Evolutionary conservation across 2,113 vertebrate genomes (phyloP).

Genomic region (Callaeas wilsoni): DNA sequence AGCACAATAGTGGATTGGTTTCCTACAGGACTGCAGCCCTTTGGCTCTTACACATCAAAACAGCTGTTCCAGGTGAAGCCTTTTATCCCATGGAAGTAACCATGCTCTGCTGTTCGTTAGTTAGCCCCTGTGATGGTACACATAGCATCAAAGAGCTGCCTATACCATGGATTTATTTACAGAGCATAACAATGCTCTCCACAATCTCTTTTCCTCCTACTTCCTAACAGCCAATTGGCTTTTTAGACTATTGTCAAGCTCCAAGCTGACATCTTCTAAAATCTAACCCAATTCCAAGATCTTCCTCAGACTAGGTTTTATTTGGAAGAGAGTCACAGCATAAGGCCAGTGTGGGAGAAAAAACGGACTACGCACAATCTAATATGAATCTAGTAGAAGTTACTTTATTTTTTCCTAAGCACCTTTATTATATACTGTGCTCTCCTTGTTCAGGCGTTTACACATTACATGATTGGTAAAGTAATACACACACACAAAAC

Average conservation of each 20-base stretch:
- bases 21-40: background rate
- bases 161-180: background rate
- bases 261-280: background rate
- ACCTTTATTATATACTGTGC: too few relatives aligned
- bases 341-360: too few relatives aligned
- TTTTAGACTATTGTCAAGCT: background rate
- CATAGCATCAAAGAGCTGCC: background rate
- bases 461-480: too few relatives aligned
- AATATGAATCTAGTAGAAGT: too few relatives aligned
- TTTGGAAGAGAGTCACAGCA: background rate
- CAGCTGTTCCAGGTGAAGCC: background rate
- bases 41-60: background rate
- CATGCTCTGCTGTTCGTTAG: background rate
- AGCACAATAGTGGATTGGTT: fast-evolving
- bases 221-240: background rate
- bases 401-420: too few relatives aligned
- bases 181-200: background rate
- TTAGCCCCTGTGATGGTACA: background rate
- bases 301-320: background rate
- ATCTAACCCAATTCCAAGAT: background rate
- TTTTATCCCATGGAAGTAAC: background rate
- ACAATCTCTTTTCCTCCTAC: background rate
- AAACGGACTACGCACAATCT: too few relatives aligned
- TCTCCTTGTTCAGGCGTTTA: too few relatives aligned
- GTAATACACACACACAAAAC: too few relatives aligned